Evolutionary conservation across 2,113 vertebrate genomes (phyloP), one percentile per base, ranked within the genome.

Genomic region (Ginglymostoma cirratum): DNA sequence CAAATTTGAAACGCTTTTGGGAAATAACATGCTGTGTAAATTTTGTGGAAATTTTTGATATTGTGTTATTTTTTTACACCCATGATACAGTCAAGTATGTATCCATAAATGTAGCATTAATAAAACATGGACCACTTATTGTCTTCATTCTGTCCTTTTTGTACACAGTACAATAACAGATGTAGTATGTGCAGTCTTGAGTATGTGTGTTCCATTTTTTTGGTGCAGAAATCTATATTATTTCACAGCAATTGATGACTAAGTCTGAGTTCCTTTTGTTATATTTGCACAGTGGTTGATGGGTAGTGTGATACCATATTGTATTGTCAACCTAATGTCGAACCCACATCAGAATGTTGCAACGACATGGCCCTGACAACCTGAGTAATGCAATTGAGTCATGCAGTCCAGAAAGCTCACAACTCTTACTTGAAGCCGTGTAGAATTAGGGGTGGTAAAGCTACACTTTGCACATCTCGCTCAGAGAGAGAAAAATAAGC

Each of bases 1-100:
- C 69, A 95, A 95, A 72, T 72, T 72, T 72, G 42, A 76, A 95
- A 72, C 30, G 19, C 94, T 95, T 72, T 95, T 95, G 93, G 48
- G 48, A 70, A 95, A 52, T 95, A 72, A 95, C 94, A 72, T 72
- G 45, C 94, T 52, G 76, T 95, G 94, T 72, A 95, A 45, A 95
- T 95, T 95, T 95, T 95, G 94, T 95, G 94, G 94, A 95, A 95
- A 95, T 30, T 95, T 95, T 95, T 95, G 94, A 95, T 52, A 95
- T 95, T 72, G 94, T 95, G 69, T 72, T 70, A 72, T 95, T 72
- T 95, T 95, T 95, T 95, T 95, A 72, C 38, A 27, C 67, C 30
- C 69, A 45, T 76, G 94, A 94, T 69, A 70, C 66, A 94, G 93
- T 94, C 67, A 45, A 70, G 66, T 95, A 72, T 95, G 94, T 52